Percentiles rank a stretch among this genome's conserved stretches.
Conservation (phyloP, 2,797 vertebrate genomes). For the Schizothorax lantsangensis region DNA sequence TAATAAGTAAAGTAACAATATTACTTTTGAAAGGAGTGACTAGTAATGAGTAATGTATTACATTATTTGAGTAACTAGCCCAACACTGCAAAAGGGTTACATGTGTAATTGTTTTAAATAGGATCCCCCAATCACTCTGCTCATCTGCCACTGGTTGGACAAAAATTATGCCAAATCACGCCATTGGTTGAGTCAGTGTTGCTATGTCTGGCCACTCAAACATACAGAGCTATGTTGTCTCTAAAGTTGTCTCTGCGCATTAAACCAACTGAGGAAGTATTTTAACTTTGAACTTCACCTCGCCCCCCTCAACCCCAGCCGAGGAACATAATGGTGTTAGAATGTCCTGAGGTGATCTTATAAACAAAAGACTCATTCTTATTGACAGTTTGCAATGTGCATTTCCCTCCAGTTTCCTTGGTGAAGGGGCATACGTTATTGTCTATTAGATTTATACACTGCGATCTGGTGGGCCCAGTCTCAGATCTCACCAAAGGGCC, state of each 20-base stretch:
- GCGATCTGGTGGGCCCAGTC: constrained; percentile 49
- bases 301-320: neutral
- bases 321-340: constrained; percentile 12
- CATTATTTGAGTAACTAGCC: no score
- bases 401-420: constrained; percentile 49
- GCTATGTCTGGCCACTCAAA: constrained; percentile 10
- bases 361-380: constrained; percentile 27
- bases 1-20: no score
- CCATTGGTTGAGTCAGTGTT: constrained; percentile 9
- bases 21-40: no score
- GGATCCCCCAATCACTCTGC: neutral
- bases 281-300: constrained; percentile 15
- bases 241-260: neutral
- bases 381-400: constrained; percentile 35
- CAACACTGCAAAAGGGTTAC: no score
- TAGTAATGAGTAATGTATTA: no score
- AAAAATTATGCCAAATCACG: neutral
- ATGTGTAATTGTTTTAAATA: neutral
- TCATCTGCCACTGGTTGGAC: neutral
- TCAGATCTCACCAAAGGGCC: constrained; percentile 57
- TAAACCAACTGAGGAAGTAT: constrained; percentile 27
- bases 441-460: constrained; percentile 56
- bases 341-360: constrained; percentile 12
- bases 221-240: neutral
- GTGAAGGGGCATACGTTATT: constrained; percentile 35